These are phyloP conservation scores for Phymanthus crucifer DNA, from an alignment of 92 coral and sea anemone genomes.

Conservation along the genomic window DNA sequence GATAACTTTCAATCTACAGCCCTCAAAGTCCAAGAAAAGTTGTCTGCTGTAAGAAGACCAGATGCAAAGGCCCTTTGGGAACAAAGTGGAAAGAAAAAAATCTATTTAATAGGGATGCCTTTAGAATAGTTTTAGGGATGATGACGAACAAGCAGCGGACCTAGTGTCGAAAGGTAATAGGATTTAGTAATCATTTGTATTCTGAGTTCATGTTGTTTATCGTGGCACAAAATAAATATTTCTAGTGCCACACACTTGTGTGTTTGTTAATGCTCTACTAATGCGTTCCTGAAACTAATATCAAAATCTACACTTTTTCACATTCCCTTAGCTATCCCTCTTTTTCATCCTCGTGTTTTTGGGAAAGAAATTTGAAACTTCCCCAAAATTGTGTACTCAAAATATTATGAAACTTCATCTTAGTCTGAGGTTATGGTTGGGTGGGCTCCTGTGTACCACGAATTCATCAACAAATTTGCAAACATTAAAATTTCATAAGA, in stretches of 20 bases:
- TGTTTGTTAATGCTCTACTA: background rate
- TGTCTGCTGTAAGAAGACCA: background rate
- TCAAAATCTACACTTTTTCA: background rate
- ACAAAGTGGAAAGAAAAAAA: background rate
- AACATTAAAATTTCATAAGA: background rate
- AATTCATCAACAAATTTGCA: background rate
- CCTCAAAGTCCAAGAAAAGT: background rate
- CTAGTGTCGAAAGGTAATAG: slow-evolving; percentile 45
- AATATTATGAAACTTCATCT: background rate
- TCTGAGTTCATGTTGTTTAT: background rate
- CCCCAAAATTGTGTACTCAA: background rate
- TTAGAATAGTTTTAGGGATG: slow-evolving; percentile 14
- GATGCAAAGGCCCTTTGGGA: background rate
- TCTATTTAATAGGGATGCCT: background rate
- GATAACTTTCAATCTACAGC: slow-evolving; percentile 3
- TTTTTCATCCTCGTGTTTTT: too few species aligned
- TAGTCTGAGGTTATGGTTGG: background rate
- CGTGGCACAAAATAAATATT: slow-evolving; percentile 54
- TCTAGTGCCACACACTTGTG: slow-evolving; percentile 44
- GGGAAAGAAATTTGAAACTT: too few species aligned
- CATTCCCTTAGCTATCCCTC: background rate
- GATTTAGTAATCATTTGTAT: background rate
- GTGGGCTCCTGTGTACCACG: background rate
- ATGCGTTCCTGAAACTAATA: background rate
- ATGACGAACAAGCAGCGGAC: slow-evolving; percentile 34